Evolutionary conservation across 1,140 invertebrate genomes (phyloP).

Genomic region (Drosophila azteca): DNA sequence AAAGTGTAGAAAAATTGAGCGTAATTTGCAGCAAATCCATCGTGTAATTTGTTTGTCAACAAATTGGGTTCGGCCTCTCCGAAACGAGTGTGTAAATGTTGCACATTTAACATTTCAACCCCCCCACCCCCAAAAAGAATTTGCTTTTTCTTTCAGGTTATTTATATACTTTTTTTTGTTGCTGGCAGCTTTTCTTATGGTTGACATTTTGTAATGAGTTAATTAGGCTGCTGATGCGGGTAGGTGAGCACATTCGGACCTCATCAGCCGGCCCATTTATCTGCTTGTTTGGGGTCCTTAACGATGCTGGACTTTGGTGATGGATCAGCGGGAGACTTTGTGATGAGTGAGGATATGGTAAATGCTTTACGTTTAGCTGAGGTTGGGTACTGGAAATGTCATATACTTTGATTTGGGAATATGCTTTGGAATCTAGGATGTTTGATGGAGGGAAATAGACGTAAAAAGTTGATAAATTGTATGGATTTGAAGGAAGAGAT

Average conservation of each 20-base stretch:
- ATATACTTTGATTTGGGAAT: no score
- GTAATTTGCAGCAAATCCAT: constrained; percentile 79
- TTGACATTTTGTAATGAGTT: constrained; percentile 81
- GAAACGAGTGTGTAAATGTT: constrained; percentile 71
- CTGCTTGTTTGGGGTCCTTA: constrained; percentile 34
- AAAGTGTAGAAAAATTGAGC: constrained; percentile 75
- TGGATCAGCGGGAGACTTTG: constrained; percentile 23
- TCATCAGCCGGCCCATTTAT: constrained; percentile 44
- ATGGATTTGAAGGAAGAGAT: no score
- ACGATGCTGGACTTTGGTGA: constrained; percentile 34
- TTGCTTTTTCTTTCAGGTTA: constrained; percentile 1
- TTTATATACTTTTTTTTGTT: constrained; percentile 12
- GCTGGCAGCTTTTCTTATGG: constrained; percentile 12
- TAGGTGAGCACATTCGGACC: constrained; percentile 45
- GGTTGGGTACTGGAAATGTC: no score
- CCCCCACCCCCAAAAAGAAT: no score
- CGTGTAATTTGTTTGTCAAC: constrained; percentile 79
- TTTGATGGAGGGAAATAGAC: no score
- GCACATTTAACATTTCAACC: constrained; percentile 73
- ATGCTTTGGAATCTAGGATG: no score
- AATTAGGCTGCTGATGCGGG: constrained; percentile 70
- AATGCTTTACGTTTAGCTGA: constrained; percentile 16
- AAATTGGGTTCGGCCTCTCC: constrained; percentile 50
- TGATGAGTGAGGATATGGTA: constrained; percentile 24
- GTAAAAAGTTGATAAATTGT: no score